phyloP scores from a whole-genome alignment of 2,113 vertebrate species.

The Crotalus viridis region DNA sequence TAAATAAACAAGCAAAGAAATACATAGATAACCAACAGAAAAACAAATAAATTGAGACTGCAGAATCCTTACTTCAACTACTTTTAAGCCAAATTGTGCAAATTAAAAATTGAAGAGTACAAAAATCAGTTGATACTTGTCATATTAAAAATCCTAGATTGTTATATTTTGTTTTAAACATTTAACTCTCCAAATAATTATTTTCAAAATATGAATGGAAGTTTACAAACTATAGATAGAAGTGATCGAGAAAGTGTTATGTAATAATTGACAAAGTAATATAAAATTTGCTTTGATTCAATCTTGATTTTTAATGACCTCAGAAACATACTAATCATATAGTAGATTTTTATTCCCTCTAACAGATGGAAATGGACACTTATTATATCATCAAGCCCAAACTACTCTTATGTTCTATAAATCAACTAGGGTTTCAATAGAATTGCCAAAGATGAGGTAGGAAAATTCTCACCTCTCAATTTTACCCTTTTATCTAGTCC shows the following conservation, averaged over 20 bases:
- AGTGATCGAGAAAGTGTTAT: neutral
- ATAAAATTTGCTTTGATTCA: neutral
- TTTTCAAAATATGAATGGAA: neutral
- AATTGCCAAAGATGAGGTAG: neutral
- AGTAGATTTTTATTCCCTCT: neutral
- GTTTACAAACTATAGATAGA: neutral
- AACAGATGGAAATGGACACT: neutral
- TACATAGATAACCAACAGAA: neutral
- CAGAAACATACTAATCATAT: neutral
- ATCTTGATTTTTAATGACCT: neutral
- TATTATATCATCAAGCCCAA: neutral
- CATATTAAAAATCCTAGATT: neutral
- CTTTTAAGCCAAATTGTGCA: neutral
- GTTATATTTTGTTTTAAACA: neutral
- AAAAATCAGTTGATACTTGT: neutral
- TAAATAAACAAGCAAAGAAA: neutral
- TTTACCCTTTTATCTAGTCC: neutral
- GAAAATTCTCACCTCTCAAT: neutral
- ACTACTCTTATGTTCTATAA: neutral
- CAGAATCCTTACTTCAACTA: neutral
- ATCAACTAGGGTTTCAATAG: neutral
- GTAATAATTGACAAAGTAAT: neutral
- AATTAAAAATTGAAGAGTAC: neutral
- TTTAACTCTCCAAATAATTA: neutral
- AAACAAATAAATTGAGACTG: neutral